phyloP scores from a whole-genome alignment of 2,113 vertebrate species.

The Synodontis membranacea region DNA sequence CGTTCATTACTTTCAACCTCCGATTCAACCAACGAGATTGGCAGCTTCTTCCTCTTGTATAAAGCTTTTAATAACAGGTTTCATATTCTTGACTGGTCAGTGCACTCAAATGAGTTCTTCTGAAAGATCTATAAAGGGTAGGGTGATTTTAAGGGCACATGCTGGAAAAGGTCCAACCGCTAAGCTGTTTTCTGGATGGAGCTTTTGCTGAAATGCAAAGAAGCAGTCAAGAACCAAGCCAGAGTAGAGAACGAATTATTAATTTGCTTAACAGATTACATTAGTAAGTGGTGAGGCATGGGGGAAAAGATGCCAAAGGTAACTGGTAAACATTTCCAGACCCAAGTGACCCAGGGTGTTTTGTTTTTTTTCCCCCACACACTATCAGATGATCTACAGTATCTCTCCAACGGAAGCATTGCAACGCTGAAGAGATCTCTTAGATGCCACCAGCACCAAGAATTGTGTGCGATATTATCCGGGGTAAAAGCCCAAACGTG shows the following conservation, averaged over 20 bases:
- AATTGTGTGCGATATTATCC: neutral
- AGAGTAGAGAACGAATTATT: neutral
- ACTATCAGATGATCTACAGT: slow-evolving; percentile 49
- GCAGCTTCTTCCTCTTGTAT: neutral
- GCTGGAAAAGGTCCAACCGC: slow-evolving; percentile 5
- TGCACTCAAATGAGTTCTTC: neutral
- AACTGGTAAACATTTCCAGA: slow-evolving; percentile 27
- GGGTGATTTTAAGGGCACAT: neutral
- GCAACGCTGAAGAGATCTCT: neutral
- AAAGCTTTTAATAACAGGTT: neutral
- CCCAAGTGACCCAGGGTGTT: slow-evolving; percentile 37
- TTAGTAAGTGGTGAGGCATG: neutral
- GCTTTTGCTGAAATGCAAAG: slow-evolving; percentile 7
- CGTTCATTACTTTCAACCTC: neutral
- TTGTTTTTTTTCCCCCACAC: slow-evolving; percentile 53
- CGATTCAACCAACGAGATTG: neutral
- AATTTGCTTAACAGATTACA: slow-evolving; percentile 46
- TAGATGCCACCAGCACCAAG: neutral
- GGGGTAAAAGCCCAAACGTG: neutral
- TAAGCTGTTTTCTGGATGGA: neutral
- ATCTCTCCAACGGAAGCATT: slow-evolving; percentile 5
- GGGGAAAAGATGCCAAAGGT: slow-evolving; percentile 9
- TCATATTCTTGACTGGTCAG: neutral
- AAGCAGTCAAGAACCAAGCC: neutral
- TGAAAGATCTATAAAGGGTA: neutral